Base-by-base conservation (phyloP, 37 sponge, comb jelly and placozoan genomes). In the Theonella swinhoei region DNA sequence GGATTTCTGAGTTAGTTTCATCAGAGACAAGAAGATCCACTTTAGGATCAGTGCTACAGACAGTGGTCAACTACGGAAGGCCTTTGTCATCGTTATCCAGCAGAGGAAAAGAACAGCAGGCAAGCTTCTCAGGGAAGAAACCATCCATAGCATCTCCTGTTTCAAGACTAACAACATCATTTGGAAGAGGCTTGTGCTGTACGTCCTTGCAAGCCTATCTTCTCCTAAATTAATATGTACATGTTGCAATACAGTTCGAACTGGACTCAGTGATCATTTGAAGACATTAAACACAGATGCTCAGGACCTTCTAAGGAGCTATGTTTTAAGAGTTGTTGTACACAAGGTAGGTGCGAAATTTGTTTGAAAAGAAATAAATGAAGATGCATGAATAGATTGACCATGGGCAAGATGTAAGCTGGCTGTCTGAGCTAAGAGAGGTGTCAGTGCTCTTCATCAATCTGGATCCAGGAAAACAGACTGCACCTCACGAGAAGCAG, bases 361-460 rank as follows among this genome's bases (percentile, higher is more conserved):
- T 23, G 9, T 14, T 7, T 14, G 14, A 47, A 47, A 7, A 47
- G 11, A 47, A 7, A 47, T 14, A 47, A 47, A 47, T 7, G 7
- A 14, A 17, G 11, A 17, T 47, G 7, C 14, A 17, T 47, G 4
- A 58, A n/a, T 62, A 95, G 92, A 81, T 95, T 58, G 92, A 95
- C 23, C 88, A 82, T 71, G 95, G 95, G 0, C 89, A 91, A 67
- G 88, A 87, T 28, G 76, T 92, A 2, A 80, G 61, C 28, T 96
- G 97, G 97, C 77, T 91, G 22, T 94, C 94, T 1, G 97, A 96
- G 79, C 75, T 96, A 59, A 76, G 97, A 47, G 66, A 88, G 28
- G 94, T 96, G n/a, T 93, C 88, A 59, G 93, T 96, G 28, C 72
- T 94, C 34, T 96, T 96, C 74, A 91, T 95, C 79, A 95, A 95